phyloP scores from a whole-genome alignment of 2,888 invertebrate genomes.

The Ormyrus pomaceus region DNA sequence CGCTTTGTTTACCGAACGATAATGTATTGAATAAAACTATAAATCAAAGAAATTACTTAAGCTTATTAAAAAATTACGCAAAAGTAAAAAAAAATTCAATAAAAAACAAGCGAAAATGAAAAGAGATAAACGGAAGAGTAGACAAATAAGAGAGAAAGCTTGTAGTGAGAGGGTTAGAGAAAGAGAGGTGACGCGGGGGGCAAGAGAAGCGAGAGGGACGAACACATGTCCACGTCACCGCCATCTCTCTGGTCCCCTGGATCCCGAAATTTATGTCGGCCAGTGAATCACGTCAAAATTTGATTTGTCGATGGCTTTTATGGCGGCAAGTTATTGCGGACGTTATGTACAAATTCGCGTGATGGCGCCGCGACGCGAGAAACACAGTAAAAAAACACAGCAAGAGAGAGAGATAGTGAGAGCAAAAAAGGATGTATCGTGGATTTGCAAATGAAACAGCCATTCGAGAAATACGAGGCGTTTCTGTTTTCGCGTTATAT shows the following conservation, averaged over 20 bases:
- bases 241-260: constrained; percentile 69
- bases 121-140: constrained; percentile 27
- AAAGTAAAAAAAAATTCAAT: background rate
- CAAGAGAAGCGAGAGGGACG: constrained; percentile 62
- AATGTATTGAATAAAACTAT: too few species aligned
- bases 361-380: constrained; percentile 61
- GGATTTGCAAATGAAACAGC: constrained; percentile 50
- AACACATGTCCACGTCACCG: constrained; percentile 75
- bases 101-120: background rate
- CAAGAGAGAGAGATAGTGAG: background rate
- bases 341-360: constrained; percentile 72
- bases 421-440: constrained; percentile 30
- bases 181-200: constrained; percentile 39
- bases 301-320: constrained; percentile 76
- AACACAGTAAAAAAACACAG: constrained; percentile 25
- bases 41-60: too few species aligned
- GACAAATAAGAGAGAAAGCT: constrained; percentile 38
- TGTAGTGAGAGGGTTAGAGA: constrained; percentile 5
- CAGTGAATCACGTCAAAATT: constrained; percentile 76
- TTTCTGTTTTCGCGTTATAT: constrained; percentile 44
- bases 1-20: too few species aligned
- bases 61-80: too few species aligned
- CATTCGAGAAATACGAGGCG: constrained; percentile 52
- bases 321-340: constrained; percentile 75
- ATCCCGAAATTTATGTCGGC: constrained; percentile 73